Percentiles rank a stretch among this genome's conserved stretches.
Conservation (phyloP, 2,797 vertebrate genomes). For the Smutsia temminckii region DNA sequence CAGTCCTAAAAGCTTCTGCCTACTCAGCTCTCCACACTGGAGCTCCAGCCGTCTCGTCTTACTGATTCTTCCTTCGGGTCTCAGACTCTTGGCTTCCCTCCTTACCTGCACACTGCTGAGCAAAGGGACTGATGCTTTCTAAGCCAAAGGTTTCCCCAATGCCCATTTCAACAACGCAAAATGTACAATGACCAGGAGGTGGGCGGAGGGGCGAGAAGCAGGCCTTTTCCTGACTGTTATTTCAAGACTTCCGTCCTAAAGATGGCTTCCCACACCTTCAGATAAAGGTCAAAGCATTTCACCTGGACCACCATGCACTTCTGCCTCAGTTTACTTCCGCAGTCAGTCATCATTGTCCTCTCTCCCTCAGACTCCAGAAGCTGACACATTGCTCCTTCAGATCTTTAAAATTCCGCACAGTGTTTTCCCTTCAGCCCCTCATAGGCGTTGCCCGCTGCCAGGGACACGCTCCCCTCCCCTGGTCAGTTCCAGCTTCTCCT, state of each 20-base stretch:
- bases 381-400: background rate
- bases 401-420: background rate
- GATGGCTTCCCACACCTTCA: background rate
- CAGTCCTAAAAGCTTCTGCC: background rate
- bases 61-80: background rate
- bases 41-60: background rate
- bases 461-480: accelerated
- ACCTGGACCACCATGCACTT: background rate
- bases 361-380: background rate
- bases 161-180: background rate
- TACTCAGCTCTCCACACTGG: background rate
- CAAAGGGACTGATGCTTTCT: background rate
- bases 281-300: background rate
- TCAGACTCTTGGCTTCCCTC: background rate
- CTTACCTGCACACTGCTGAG: background rate
- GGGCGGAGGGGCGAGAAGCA: background rate
- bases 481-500: background rate
- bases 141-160: background rate
- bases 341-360: background rate
- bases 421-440: background rate
- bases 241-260: background rate
- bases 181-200: accelerated
- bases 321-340: background rate
- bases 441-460: background rate
- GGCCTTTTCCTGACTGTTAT: background rate